Evolutionary conservation across 92 coral and sea anemone species (phyloP), one percentile per base, ranked within the genome.

Genomic region (Plumapathes pennacea): DNA sequence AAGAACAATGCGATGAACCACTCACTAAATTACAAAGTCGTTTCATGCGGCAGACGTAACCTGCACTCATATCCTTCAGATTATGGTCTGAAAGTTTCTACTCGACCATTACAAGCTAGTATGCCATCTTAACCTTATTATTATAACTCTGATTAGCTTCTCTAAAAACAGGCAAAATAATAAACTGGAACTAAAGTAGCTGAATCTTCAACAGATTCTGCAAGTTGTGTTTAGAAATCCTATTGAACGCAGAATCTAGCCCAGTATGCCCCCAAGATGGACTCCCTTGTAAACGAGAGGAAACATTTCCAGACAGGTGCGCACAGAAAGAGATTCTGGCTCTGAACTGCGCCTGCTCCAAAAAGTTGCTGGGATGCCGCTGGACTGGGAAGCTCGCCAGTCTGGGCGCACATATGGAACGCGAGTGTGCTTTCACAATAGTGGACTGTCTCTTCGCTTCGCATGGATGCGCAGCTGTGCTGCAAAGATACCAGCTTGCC

Each of bases 211-310:
- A 22, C 46, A 85, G 91, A 57, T 85, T 78, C 28, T 85, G 91
- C 32, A 48, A 22, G 42, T 40, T 4, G 4, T 85, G 91, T 33
- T 26, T 64, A 26, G 74, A 85, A 0, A 38, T 1, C 11, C 73
- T 85, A n/a, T 57, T 85, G 6, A 23, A 32, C 14, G 47, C 42
- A 27, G 30, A 61, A 1, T 45, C 51, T 8, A 42, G 67, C 1
- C 78, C 81, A 17, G 50, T 36, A 22, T 91, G 97, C 47, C 97
- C 96, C 21, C 72, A 58, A 31, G 92, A 91, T 42, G 51, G 69
- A 1, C 72, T 78, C 19, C 64, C 39, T 13, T 61, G 86, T 8
- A 10, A 39, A 23, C 40, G 38, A 13, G 37, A 67, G 7, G 30
- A 58, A 12, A 29, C 80, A n/a, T 91, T 91, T 45, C 56, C 36